Percentiles rank a stretch among this genome's conserved stretches.
Evolutionary conservation across 2,888 invertebrate species (phyloP).

Genomic region (Scaptomyza polygonia): DNA sequence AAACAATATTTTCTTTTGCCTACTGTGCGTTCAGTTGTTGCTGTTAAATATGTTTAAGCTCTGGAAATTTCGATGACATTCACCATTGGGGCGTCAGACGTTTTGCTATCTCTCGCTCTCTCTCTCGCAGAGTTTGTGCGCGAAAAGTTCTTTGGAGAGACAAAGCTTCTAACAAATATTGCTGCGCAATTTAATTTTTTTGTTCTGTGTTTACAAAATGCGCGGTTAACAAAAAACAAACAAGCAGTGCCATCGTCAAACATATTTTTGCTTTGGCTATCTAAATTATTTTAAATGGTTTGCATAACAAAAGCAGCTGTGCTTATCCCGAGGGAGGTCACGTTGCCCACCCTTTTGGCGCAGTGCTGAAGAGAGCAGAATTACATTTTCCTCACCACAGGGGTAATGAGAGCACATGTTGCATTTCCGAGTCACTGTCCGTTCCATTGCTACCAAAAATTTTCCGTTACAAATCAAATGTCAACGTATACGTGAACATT

Average conservation of each 20-base stretch:
- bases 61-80: slow-evolving; percentile 43
- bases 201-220: slow-evolving; percentile 74
- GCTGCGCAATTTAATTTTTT: slow-evolving; percentile 74
- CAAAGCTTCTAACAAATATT: slow-evolving; percentile 53
- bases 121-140: slow-evolving; percentile 3
- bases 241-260: slow-evolving; percentile 58
- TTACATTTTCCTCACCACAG: slow-evolving; percentile 32
- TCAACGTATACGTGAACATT: slow-evolving; percentile 21
- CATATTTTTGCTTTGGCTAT: slow-evolving; percentile 56
- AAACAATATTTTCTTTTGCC: neutral
- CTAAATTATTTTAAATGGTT: slow-evolving; percentile 51
- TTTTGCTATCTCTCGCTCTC: slow-evolving; percentile 9
- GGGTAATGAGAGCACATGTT: slow-evolving; percentile 43
- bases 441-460: slow-evolving; percentile 51
- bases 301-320: slow-evolving; percentile 34
- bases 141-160: slow-evolving; percentile 36
- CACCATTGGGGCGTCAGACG: slow-evolving; percentile 31
- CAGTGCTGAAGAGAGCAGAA: slow-evolving; percentile 2
- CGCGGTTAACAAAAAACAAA: slow-evolving; percentile 71
- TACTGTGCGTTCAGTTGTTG: neutral
- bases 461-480: slow-evolving; percentile 53
- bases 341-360: slow-evolving; percentile 23
- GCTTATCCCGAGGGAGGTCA: slow-evolving; percentile 18
- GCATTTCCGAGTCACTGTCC: slow-evolving; percentile 40
- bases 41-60: neutral